Conservation (phyloP, 2,888 invertebrate species). For the Synergus laeviventris region DNA sequence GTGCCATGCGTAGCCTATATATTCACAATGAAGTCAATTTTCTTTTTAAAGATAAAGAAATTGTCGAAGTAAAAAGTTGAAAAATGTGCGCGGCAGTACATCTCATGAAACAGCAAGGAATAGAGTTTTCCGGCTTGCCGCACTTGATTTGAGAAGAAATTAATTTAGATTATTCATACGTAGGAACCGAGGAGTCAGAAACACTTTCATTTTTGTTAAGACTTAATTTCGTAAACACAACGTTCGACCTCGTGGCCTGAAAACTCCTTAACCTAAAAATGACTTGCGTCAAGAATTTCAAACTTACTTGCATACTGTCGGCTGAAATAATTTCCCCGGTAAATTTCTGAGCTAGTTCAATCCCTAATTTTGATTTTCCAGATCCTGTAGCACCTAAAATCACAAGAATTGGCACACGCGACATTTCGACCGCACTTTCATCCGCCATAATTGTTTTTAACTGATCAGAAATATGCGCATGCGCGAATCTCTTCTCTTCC, state of each 20-base stretch:
- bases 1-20: too few relatives aligned
- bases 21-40: too few relatives aligned
- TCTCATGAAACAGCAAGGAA: too few relatives aligned
- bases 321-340: slow-evolving; percentile 96
- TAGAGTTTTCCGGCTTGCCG: too few relatives aligned
- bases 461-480: slow-evolving; percentile 46
- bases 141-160: too few relatives aligned
- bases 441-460: slow-evolving; percentile 45
- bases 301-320: slow-evolving; percentile 97
- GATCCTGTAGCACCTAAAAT: slow-evolving; percentile 97
- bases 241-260: slow-evolving; percentile 39
- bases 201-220: neutral
- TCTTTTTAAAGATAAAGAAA: too few relatives aligned
- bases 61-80: too few relatives aligned
- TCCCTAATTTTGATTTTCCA: slow-evolving; percentile 96
- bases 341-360: slow-evolving; percentile 92
- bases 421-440: slow-evolving; percentile 68
- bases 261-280: slow-evolving; percentile 1
- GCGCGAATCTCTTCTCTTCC: slow-evolving; percentile 43
- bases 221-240: neutral
- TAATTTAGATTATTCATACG: neutral
- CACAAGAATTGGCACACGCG: slow-evolving; percentile 86
- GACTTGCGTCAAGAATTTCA: slow-evolving; percentile 38
- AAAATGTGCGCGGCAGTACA: too few relatives aligned
- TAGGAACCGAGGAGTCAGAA: neutral